A percentile compares a stretch with the other conserved stretches of the same genome.
Evolutionary conservation across 2,113 vertebrate species (phyloP).

Genomic region (Phyllopteryx taeniolatus): DNA sequence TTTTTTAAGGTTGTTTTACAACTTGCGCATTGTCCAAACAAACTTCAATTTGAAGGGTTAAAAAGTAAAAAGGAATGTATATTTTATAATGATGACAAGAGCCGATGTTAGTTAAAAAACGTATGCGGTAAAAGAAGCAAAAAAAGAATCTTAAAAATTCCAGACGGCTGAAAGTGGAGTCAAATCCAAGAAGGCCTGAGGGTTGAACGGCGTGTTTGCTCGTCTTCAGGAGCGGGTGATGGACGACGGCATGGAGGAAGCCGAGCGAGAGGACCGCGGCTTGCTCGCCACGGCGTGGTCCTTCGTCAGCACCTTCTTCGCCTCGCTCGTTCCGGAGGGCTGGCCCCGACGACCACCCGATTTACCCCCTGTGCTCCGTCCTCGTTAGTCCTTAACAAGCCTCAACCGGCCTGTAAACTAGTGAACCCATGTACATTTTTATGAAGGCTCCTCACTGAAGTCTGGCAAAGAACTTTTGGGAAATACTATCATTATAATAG

Average conservation of each 20-base stretch:
- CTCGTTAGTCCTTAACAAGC: not conserved
- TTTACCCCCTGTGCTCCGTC: not conserved
- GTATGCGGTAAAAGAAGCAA: no score
- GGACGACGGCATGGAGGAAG: slow-evolving; percentile 90
- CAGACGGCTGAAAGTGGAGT: no score
- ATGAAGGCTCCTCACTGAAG: not conserved
- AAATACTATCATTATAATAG: not conserved
- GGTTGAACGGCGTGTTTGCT: not conserved
- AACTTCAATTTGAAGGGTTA: no score
- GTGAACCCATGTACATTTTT: not conserved
- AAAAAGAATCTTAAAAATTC: no score
- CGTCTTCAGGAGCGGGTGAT: slow-evolving; percentile 86
- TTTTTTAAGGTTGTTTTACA: no score
- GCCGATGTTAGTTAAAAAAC: no score
- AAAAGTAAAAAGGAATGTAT: no score
- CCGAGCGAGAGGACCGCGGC: slow-evolving; percentile 76
- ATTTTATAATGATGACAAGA: no score
- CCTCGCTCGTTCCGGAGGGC: slow-evolving; percentile 93
- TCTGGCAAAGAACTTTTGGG: not conserved
- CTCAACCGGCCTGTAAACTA: not conserved
- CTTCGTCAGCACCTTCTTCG: slow-evolving; percentile 95
- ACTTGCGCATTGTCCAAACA: no score
- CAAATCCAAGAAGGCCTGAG: not conserved
- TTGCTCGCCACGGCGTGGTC: slow-evolving; percentile 90
- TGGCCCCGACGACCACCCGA: slow-evolving; percentile 72